Conservation (phyloP, 2,888 invertebrate genomes). For the Nephrotoma guestfalica region DNA sequence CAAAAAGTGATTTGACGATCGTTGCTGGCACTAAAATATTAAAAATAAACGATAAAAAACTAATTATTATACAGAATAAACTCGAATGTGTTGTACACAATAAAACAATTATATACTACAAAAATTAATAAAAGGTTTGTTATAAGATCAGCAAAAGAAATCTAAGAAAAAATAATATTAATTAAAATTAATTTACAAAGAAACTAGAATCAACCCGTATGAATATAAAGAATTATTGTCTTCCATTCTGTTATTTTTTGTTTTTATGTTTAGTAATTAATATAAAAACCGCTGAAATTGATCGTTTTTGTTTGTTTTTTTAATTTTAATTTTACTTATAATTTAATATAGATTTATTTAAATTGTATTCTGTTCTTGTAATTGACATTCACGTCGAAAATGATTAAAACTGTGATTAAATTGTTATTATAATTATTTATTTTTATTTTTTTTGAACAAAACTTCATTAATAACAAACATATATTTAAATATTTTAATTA, state of each 20-base stretch:
- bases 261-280: not conserved
- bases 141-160: not conserved
- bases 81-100: not conserved
- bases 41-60: not conserved
- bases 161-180: not conserved
- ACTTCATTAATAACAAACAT: not conserved
- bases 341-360: not conserved
- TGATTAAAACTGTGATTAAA: not conserved
- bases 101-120: not conserved
- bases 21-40: too few species aligned
- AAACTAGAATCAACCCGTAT: not conserved
- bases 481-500: not conserved
- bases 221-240: not conserved
- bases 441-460: not conserved
- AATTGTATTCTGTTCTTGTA: not conserved
- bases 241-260: not conserved
- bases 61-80: not conserved
- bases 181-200: not conserved
- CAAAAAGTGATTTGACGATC: too few species aligned
- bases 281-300: not conserved
- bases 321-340: not conserved
- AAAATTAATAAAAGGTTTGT: not conserved
- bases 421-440: not conserved
- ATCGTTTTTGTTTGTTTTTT: not conserved
- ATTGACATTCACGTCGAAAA: not conserved